These are phyloP conservation scores for Rhagium mordax DNA, from an alignment of 2,888 invertebrate genomes.

Conservation along the genomic window DNA sequence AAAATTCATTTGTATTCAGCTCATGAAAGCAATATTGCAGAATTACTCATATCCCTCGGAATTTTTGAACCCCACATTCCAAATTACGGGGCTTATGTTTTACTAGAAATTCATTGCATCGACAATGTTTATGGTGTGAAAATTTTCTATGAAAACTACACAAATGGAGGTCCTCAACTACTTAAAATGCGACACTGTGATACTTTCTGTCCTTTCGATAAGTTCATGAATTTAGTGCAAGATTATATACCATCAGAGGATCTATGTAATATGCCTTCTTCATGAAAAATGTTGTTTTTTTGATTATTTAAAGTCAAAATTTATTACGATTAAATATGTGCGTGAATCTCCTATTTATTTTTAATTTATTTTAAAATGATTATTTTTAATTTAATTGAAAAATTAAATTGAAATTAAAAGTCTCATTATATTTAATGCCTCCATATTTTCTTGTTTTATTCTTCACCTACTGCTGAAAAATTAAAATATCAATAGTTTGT, in stretches of 20 bases:
- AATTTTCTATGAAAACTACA: constrained; percentile 56
- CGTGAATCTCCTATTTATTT: not conserved
- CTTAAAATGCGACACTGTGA: constrained; percentile 54
- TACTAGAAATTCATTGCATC: constrained; percentile 59
- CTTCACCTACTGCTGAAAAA: no score
- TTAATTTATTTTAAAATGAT: not conserved
- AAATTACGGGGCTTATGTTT: constrained; percentile 57
- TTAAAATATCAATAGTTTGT: no score
- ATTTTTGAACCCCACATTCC: constrained; percentile 54
- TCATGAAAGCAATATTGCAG: constrained; percentile 57
- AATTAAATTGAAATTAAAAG: no score
- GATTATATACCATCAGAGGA: constrained; percentile 43
- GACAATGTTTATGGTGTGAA: constrained; percentile 55
- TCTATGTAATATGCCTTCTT: constrained; percentile 8
- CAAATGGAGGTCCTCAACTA: constrained; percentile 43
- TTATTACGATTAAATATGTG: not conserved
- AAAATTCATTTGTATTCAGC: constrained; percentile 58
- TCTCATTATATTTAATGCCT: no score
- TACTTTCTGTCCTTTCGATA: constrained; percentile 55
- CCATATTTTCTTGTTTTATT: no score
- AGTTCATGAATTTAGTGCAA: constrained; percentile 43
- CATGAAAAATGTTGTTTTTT: not conserved
- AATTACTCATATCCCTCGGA: constrained; percentile 52
- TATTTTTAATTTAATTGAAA: no score
- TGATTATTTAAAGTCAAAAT: not conserved